Evolutionary conservation across 2,888 invertebrate genomes (phyloP).

Genomic region (Drosophila vallismaia): DNA sequence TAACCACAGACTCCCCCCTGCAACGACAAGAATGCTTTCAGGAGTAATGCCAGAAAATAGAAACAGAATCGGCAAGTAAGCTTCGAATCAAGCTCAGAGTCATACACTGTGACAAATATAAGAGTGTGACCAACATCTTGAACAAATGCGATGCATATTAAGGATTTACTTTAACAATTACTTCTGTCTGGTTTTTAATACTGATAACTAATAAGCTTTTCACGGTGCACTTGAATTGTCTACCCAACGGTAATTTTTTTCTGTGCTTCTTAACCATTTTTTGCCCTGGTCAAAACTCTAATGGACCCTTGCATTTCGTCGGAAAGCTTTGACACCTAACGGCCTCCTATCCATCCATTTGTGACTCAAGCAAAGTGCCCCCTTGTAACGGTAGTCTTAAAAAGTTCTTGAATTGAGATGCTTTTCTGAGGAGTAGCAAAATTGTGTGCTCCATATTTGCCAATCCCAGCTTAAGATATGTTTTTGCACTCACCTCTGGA

Average conservation of each 20-base stretch:
- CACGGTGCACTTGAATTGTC: too few relatives aligned
- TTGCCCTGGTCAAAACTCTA: slow-evolving; percentile 5
- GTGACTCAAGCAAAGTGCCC: background rate
- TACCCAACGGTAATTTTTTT: background rate
- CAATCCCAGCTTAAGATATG: too few relatives aligned
- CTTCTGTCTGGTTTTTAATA: background rate
- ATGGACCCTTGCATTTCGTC: slow-evolving; percentile 12
- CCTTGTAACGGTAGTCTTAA: too few relatives aligned
- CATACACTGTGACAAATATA: background rate
- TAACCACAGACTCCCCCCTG: slow-evolving; percentile 5
- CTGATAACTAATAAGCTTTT: too few relatives aligned
- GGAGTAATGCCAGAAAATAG: slow-evolving; percentile 10
- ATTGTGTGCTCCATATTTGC: too few relatives aligned
- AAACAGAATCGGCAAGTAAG: slow-evolving; percentile 9
- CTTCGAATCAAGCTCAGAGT: slow-evolving; percentile 1
- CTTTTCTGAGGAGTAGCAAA: background rate
- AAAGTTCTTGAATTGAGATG: too few relatives aligned
- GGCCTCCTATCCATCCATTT: slow-evolving; percentile 2
- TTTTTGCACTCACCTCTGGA: too few relatives aligned
- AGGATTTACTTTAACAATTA: background rate
- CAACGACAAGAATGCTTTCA: slow-evolving; percentile 5
- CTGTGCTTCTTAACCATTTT: slow-evolving; percentile 1
- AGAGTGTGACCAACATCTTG: background rate
- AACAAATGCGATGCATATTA: too few relatives aligned
- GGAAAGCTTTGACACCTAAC: slow-evolving; percentile 21